Evolutionary conservation across 1,140 invertebrate species (phyloP).

Genomic region (Trichonephila inaurata): DNA sequence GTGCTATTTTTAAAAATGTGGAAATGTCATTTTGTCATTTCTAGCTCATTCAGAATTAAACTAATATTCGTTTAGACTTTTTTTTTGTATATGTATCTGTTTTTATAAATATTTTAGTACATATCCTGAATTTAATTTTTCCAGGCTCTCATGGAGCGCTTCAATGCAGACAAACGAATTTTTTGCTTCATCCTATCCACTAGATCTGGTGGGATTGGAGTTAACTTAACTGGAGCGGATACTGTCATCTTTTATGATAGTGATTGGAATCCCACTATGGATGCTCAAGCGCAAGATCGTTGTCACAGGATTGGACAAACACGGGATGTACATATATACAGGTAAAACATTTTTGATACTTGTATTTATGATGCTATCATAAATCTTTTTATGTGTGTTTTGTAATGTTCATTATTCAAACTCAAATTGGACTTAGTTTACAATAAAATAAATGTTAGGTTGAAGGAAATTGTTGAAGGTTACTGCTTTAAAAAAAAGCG

Average conservation of each 20-base stretch:
- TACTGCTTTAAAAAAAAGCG: no score
- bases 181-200: slow-evolving; percentile 99
- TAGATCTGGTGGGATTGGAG: slow-evolving; percentile 97
- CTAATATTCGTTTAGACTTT: no score
- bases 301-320: slow-evolving; percentile 99
- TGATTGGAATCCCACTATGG: slow-evolving; percentile 99
- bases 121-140: no score
- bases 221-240: slow-evolving; percentile 99
- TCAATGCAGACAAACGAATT: slow-evolving; percentile 96
- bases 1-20: no score
- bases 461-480: background rate
- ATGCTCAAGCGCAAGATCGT: slow-evolving; percentile 98
- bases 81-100: no score
- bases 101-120: no score
- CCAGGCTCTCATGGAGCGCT: slow-evolving; percentile 96
- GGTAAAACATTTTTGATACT: slow-evolving; percentile 81
- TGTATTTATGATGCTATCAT: background rate
- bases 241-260: slow-evolving; percentile 99
- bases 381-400: background rate
- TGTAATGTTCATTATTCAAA: background rate
- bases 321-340: slow-evolving; percentile 99
- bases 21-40: no score
- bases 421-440: background rate
- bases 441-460: background rate
- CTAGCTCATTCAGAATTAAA: no score